phyloP scores from a whole-genome alignment of 1,140 invertebrate genomes.

The Drosophila ohnishii region DNA sequence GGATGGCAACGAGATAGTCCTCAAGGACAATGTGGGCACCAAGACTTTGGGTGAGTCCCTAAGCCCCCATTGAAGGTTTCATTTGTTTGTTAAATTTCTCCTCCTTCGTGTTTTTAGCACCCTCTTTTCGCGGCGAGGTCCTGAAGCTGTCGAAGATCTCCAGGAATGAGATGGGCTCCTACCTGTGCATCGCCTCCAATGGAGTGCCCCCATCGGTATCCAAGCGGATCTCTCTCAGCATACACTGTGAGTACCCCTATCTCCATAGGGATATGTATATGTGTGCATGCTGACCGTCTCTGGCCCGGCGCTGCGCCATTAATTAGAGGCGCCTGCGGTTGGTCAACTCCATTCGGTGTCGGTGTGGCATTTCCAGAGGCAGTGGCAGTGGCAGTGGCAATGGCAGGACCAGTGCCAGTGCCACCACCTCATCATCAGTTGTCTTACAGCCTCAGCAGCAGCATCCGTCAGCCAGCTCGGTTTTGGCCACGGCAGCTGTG shows the following conservation, averaged over 20 bases:
- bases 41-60: constrained; percentile 86
- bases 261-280: too few relatives aligned
- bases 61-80: too few relatives aligned
- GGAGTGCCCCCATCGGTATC: constrained; percentile 91
- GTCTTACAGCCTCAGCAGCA: constrained; percentile 7
- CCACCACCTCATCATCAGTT: constrained; percentile 8
- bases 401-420: neutral
- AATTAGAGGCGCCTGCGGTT: constrained; percentile 70
- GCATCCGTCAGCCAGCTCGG: constrained; percentile 37
- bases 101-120: constrained; percentile 84
- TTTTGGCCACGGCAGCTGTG: constrained; percentile 42
- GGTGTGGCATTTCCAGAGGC: constrained; percentile 1
- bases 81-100: constrained; percentile 10
- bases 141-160: constrained; percentile 91
- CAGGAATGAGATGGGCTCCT: constrained; percentile 94
- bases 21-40: constrained; percentile 86
- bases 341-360: constrained; percentile 52
- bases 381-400: neutral
- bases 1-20: constrained; percentile 91
- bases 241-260: constrained; percentile 90
- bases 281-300: neutral
- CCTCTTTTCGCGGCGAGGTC: constrained; percentile 87
- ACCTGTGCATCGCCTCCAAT: constrained; percentile 93
- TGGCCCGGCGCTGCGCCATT: constrained; percentile 48
- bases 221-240: constrained; percentile 91